phyloP scores from a whole-genome alignment of 2,888 invertebrate species.

The Agriopis marginaria region DNA sequence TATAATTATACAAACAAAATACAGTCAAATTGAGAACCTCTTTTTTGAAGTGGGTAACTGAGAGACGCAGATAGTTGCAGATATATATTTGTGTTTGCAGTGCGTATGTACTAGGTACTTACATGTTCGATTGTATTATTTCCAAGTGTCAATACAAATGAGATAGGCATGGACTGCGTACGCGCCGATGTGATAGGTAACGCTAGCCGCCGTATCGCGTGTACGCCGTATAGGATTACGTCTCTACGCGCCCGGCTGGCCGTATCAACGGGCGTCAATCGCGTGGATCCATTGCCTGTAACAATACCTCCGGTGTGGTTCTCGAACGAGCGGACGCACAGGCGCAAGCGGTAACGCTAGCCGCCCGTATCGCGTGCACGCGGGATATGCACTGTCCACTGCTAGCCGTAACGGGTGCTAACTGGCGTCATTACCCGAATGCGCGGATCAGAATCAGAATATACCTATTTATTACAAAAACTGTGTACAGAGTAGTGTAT shows the following conservation, averaged over 20 bases:
- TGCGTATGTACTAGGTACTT: conserved; percentile 10
- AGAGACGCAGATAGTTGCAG: too few relatives aligned
- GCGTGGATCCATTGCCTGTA: conserved; percentile 82
- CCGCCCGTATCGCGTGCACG: too few relatives aligned
- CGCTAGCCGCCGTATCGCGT: conserved; percentile 82
- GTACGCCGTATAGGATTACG: conserved; percentile 78
- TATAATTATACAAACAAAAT: too few relatives aligned
- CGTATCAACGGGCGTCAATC: conserved; percentile 86
- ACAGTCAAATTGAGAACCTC: too few relatives aligned
- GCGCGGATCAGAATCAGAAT: too few relatives aligned
- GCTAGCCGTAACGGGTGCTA: too few relatives aligned
- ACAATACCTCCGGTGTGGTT: conserved; percentile 77
- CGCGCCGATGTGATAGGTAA: conserved; percentile 74
- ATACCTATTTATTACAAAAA: too few relatives aligned
- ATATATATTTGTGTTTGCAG: too few relatives aligned
- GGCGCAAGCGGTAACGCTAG: conserved; percentile 34
- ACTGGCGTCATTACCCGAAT: too few relatives aligned
- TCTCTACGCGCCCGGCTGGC: conserved; percentile 71
- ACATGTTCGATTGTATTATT: neutral
- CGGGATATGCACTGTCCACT: too few relatives aligned
- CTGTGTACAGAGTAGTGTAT: too few relatives aligned
- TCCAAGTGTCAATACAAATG: conserved; percentile 33
- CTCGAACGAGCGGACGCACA: conserved; percentile 45
- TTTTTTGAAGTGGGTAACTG: too few relatives aligned
- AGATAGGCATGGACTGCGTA: conserved; percentile 32